phyloP scores from a whole-genome alignment of 2,113 vertebrate genomes.

The Lepisosteus osseus region DNA sequence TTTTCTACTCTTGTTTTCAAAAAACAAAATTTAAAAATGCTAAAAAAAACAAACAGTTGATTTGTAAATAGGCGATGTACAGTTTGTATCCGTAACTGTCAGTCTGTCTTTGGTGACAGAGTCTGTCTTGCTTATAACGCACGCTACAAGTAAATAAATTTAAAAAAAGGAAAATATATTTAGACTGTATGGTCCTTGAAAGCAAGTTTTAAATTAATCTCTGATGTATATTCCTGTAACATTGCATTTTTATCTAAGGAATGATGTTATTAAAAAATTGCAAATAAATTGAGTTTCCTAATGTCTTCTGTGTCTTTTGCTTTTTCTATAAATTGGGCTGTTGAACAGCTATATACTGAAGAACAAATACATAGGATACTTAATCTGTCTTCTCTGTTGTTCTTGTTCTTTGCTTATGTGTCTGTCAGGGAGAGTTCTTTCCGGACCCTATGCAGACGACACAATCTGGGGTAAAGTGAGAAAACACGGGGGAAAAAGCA shows the following conservation, averaged over 20 bases:
- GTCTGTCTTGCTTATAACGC: slow-evolving; percentile 88
- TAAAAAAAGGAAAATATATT: slow-evolving; percentile 73
- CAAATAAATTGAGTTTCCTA: slow-evolving; percentile 93
- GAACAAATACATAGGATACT: too few species aligned
- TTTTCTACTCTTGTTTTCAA: slow-evolving; percentile 79
- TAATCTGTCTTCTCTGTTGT: too few species aligned
- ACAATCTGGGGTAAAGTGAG: too few species aligned
- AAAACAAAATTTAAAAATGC: slow-evolving; percentile 51
- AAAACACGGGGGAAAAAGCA: too few species aligned
- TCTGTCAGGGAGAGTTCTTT: too few species aligned
- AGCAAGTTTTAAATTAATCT: slow-evolving; percentile 80
- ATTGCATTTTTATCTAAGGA: slow-evolving; percentile 99
- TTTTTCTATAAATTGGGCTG: neutral
- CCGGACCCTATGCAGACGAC: too few species aligned
- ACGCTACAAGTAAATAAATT: slow-evolving; percentile 79
- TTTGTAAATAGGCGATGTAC: slow-evolving; percentile 84
- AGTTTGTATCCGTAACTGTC: slow-evolving; percentile 90
- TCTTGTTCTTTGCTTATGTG: too few species aligned
- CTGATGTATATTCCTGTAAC: slow-evolving; percentile 99
- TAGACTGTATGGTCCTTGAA: slow-evolving; percentile 80
- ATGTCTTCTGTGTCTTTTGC: slow-evolving; percentile 43
- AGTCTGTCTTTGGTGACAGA: slow-evolving; percentile 86
- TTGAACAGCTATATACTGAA: too few species aligned
- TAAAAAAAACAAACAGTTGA: slow-evolving; percentile 67
- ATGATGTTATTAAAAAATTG: slow-evolving; percentile 99